A percentile compares a stretch with the other conserved stretches of the same genome.
Conservation (phyloP, 2,888 invertebrate species). For the Ramazzottius varieornatus region DNA sequence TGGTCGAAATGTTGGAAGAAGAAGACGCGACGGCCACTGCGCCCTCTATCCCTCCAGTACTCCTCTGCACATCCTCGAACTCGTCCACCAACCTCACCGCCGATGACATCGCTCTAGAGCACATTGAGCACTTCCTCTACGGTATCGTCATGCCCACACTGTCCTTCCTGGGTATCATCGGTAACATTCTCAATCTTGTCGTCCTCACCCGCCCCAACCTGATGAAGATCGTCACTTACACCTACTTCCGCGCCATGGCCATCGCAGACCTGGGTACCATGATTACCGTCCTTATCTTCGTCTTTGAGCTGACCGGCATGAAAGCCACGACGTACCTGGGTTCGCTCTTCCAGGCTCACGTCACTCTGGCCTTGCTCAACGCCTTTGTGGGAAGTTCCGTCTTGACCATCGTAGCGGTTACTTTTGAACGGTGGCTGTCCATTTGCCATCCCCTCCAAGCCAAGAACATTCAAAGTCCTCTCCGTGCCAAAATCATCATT, state of each 20-base stretch:
- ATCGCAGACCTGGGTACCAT: slow-evolving; percentile 45
- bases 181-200: slow-evolving; percentile 47
- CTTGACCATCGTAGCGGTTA: slow-evolving; percentile 44
- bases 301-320: slow-evolving; percentile 35
- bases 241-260: slow-evolving; percentile 45
- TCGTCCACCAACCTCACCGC: too few species aligned
- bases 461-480: slow-evolving; percentile 35
- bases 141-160: slow-evolving; percentile 36
- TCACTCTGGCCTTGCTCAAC: slow-evolving; percentile 43
- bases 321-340: slow-evolving; percentile 38
- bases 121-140: slow-evolving; percentile 6
- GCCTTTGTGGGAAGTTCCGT: slow-evolving; percentile 44
- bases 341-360: slow-evolving; percentile 40
- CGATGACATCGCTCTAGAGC: not conserved
- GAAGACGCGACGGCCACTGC: too few species aligned
- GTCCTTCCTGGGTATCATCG: slow-evolving; percentile 43
- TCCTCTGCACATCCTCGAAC: too few species aligned
- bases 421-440: slow-evolving; percentile 43
- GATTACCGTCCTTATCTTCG: slow-evolving; percentile 39
- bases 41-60: too few species aligned
- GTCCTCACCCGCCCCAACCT: slow-evolving; percentile 42
- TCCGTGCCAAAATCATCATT: slow-evolving; percentile 32
- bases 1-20: too few species aligned
- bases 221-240: slow-evolving; percentile 49
- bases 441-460: slow-evolving; percentile 44